These are phyloP conservation scores for Lethrus apterus DNA, from an alignment of 1,140 invertebrate species.

Conservation along the genomic window DNA sequence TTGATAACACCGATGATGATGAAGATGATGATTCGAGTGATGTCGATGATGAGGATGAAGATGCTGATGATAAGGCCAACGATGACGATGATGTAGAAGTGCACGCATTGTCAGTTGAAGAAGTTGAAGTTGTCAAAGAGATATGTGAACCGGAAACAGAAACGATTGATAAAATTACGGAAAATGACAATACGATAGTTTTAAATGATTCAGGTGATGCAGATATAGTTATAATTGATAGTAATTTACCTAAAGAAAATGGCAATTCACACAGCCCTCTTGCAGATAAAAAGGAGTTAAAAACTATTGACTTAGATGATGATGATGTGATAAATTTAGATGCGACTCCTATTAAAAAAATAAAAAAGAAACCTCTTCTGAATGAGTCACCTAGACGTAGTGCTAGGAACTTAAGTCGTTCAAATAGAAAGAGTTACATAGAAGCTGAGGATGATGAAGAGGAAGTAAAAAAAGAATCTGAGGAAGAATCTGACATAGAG, in stretches of 20 bases:
- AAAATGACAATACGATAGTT: conserved; percentile 32
- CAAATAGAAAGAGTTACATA: conserved; percentile 39
- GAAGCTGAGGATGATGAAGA: conserved; percentile 49
- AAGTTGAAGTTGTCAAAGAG: conserved; percentile 13
- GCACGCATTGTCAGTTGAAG: conserved; percentile 11
- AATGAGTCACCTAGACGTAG: conserved; percentile 25
- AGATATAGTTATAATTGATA: conserved; percentile 23
- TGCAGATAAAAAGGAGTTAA: background rate
- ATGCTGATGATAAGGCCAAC: conserved; percentile 20
- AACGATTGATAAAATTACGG: conserved; percentile 21
- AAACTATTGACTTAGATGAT: conserved; percentile 37
- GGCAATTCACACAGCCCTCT: conserved; percentile 26
- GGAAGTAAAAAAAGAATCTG: conserved; percentile 25
- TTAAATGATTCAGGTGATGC: conserved; percentile 39
- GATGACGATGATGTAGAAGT: conserved; percentile 15
- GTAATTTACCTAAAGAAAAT: conserved; percentile 27
- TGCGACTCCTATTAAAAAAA: conserved; percentile 33
- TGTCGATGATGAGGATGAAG: conserved; percentile 25
- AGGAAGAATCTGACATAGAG: conserved; percentile 57
- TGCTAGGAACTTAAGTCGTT: conserved; percentile 9
- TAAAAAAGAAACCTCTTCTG: conserved; percentile 45
- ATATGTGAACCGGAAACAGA: conserved; percentile 19
- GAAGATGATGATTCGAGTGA: conserved; percentile 19
- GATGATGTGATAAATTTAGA: conserved; percentile 49
- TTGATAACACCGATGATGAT: conserved; percentile 18